phyloP scores from a whole-genome alignment of 35 echinoderm and acorn worm species.

The Anneissia japonica region DNA sequence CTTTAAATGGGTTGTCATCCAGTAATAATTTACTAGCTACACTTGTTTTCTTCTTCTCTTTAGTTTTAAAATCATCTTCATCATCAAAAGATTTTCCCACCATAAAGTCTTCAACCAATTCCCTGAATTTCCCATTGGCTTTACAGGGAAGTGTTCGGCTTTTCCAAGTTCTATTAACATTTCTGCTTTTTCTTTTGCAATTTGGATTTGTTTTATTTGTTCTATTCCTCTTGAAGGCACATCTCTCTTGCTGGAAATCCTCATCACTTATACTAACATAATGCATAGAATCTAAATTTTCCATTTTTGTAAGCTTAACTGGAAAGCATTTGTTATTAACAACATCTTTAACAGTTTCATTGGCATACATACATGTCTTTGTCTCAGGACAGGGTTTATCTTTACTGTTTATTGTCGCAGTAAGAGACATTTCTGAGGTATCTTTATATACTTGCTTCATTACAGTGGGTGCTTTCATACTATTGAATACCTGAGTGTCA shows the following conservation, averaged over 20 bases:
- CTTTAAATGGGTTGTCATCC: not conserved
- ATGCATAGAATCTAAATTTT: too few species aligned
- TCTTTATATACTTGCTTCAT: too few species aligned
- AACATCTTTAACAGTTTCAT: too few species aligned
- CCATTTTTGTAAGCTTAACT: too few species aligned
- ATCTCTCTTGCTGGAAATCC: not conserved
- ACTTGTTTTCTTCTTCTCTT: not conserved
- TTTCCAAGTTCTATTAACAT: not conserved
- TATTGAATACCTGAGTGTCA: not conserved
- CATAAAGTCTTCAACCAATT: not conserved
- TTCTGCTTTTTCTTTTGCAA: not conserved
- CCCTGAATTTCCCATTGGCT: not conserved
- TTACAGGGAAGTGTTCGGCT: not conserved
- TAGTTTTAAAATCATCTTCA: not conserved
- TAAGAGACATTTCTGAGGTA: too few species aligned
- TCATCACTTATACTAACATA: not conserved
- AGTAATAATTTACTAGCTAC: not conserved
- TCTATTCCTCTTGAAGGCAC: not conserved
- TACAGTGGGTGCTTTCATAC: not conserved
- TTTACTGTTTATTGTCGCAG: too few species aligned
- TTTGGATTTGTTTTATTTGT: not conserved
- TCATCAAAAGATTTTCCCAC: not conserved
- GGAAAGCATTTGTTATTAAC: too few species aligned
- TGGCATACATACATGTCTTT: too few species aligned
- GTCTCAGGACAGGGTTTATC: too few species aligned